phyloP scores from a whole-genome alignment of 2,888 invertebrate species.

The Tortrix viridana region DNA sequence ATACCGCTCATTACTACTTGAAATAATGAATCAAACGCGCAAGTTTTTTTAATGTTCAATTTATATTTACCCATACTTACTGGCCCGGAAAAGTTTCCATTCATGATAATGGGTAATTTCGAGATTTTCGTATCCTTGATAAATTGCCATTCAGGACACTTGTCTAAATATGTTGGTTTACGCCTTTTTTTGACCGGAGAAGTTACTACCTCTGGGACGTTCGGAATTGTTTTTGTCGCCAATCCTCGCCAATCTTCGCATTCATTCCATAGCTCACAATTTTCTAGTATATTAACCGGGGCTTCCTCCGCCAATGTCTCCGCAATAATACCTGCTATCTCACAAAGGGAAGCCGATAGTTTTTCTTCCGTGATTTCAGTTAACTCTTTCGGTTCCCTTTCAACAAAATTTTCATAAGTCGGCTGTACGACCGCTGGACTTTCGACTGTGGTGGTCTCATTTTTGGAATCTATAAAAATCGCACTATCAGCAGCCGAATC shows the following conservation, averaged over 20 bases:
- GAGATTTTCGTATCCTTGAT: too few species aligned
- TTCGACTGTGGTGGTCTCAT: neutral
- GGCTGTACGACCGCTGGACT: neutral
- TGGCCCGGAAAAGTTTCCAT: slow-evolving; percentile 4
- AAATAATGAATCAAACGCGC: neutral
- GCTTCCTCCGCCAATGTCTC: neutral
- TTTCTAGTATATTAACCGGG: neutral
- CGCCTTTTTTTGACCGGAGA: slow-evolving; percentile 9
- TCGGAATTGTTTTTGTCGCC: neutral
- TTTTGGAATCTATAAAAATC: neutral
- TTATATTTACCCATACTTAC: neutral
- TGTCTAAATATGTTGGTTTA: slow-evolving; percentile 11
- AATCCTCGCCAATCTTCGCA: slow-evolving; percentile 10
- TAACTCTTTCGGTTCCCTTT: too few species aligned
- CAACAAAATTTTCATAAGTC: neutral
- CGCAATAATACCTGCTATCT: neutral
- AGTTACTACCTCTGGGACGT: neutral
- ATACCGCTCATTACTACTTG: neutral
- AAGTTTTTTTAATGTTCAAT: neutral
- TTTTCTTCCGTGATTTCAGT: neutral
- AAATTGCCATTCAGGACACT: too few species aligned
- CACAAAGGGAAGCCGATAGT: neutral
- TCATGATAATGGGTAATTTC: slow-evolving; percentile 1
- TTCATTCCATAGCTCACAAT: slow-evolving; percentile 7
- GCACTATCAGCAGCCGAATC: neutral